phyloP scores from a whole-genome alignment of 1,140 invertebrate species.

The Centruroides sculpturatus region DNA sequence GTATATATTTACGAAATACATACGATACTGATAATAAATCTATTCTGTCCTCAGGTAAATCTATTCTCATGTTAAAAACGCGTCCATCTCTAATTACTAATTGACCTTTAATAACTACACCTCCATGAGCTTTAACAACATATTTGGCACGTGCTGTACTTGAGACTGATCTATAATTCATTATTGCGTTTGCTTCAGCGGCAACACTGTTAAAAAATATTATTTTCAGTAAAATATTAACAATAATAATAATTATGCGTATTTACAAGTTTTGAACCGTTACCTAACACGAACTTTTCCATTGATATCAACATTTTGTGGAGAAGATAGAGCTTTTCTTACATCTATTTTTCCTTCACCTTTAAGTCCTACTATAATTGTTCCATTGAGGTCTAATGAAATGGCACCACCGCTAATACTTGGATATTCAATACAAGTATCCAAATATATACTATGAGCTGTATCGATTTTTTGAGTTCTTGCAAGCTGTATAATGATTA shows the following conservation, averaged over 20 bases:
- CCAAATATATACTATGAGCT: conserved; percentile 46
- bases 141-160: too few relatives aligned
- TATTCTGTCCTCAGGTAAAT: too few relatives aligned
- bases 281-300: conserved; percentile 37
- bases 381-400: conserved; percentile 50
- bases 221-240: too few relatives aligned
- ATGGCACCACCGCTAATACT: conserved; percentile 62
- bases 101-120: too few relatives aligned
- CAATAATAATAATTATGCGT: too few relatives aligned
- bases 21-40: too few relatives aligned
- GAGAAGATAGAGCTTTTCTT: conserved; percentile 40
- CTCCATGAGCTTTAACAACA: too few relatives aligned
- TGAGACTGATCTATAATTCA: too few relatives aligned
- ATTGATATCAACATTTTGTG: conserved; percentile 41
- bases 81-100: too few relatives aligned
- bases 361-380: conserved; percentile 50
- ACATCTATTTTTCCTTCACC: conserved; percentile 54
- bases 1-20: neutral
- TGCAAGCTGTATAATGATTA: neutral
- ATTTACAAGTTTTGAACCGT: neutral
- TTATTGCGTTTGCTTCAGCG: too few relatives aligned
- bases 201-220: too few relatives aligned
- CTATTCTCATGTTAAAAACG: too few relatives aligned
- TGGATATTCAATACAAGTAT: conserved; percentile 58
- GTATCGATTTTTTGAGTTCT: conserved; percentile 27